Evolutionary conservation across 2,888 invertebrate genomes (phyloP).

Genomic region (Acanthopleura granulata): DNA sequence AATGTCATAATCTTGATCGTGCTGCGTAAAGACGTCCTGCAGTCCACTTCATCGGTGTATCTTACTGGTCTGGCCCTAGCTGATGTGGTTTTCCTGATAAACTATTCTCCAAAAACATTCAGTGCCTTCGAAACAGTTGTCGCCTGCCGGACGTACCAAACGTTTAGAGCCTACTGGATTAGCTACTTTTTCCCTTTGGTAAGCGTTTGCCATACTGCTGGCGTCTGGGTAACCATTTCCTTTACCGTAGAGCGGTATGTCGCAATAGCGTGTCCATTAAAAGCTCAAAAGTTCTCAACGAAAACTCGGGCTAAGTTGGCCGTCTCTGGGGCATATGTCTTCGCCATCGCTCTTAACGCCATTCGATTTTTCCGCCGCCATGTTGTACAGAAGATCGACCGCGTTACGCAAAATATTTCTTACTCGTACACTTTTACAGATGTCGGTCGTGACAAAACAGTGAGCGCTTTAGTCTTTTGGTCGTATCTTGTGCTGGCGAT

Average conservation of each 20-base stretch:
- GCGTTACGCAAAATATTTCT: not conserved
- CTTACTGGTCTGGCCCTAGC: not conserved
- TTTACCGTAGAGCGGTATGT: constrained; percentile 5
- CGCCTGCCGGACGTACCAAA: not conserved
- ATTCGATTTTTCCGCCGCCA: not conserved
- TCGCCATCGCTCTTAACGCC: not conserved
- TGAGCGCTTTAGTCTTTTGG: not conserved
- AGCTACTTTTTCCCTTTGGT: constrained; percentile 4
- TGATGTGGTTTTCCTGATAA: not conserved
- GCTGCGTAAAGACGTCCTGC: not conserved
- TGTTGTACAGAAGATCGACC: not conserved
- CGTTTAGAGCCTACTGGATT: not conserved
- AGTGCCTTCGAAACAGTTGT: not conserved
- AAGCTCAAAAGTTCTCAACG: not conserved
- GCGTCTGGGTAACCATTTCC: not conserved
- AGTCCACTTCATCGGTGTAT: not conserved
- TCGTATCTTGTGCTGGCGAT: not conserved
- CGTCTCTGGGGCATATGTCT: not conserved
- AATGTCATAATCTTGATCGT: not conserved
- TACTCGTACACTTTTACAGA: not conserved
- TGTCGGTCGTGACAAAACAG: not conserved
- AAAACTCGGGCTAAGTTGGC: not conserved
- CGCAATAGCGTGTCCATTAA: not conserved
- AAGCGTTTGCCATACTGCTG: not conserved
- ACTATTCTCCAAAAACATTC: not conserved